Evolutionary conservation across 2,797 vertebrate species (phyloP).

Genomic region (Acanthiza pusilla): DNA sequence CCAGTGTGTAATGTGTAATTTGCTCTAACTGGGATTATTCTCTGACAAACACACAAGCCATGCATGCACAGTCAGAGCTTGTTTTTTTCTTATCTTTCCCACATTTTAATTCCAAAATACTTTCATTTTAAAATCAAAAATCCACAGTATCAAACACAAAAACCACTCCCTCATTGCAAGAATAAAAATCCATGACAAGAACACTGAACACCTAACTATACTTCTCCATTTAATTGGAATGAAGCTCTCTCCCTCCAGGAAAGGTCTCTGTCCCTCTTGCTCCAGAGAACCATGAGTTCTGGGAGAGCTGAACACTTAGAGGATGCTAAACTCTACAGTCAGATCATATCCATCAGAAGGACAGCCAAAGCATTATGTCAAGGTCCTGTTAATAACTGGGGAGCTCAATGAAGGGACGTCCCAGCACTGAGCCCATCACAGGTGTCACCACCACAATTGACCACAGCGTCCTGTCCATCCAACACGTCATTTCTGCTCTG

Average conservation of each 20-base stretch:
- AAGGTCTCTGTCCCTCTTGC: not conserved
- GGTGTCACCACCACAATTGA: conserved; percentile 69
- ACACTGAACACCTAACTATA: not conserved
- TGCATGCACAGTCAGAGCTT: not conserved
- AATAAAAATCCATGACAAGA: not conserved
- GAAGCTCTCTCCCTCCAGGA: not conserved
- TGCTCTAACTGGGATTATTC: not conserved
- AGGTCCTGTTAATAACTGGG: conserved; percentile 8
- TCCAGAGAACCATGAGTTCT: not conserved
- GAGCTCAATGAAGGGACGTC: conserved; percentile 48
- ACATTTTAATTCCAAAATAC: not conserved
- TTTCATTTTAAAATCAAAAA: not conserved
- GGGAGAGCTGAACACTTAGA: not conserved
- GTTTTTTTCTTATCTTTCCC: not conserved
- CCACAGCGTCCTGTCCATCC: conserved; percentile 64
- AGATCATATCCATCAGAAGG: conserved; percentile 33
- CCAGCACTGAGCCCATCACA: conserved; percentile 73
- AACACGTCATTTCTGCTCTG: conserved; percentile 71
- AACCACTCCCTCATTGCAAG: not conserved
- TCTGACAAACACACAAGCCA: not conserved
- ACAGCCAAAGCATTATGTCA: conserved; percentile 21
- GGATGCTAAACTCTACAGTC: not conserved
- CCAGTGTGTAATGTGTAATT: not conserved
- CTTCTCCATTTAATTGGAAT: not conserved
- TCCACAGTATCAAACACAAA: not conserved